Evolutionary conservation across 1,140 invertebrate genomes (phyloP), one percentile per base, ranked within the genome.

Genomic region (Brachionus paranguensis): DNA sequence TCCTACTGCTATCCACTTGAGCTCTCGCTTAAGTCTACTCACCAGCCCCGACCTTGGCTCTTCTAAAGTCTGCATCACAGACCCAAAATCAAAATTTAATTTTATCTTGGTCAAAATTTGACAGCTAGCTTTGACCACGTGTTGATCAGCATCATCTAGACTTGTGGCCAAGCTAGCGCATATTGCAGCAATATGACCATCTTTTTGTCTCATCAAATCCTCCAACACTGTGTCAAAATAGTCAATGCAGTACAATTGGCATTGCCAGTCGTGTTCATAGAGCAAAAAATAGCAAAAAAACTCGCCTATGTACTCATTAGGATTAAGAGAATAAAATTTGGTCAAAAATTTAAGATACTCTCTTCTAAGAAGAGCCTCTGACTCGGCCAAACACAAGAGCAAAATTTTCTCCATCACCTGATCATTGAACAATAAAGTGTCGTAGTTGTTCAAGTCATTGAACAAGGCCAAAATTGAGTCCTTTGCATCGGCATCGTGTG

Each of bases 241-340:
- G 29, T 81, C 53, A 3, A 81, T 29, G 20, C 53, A 60, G n/a
- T 45, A 33, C 33, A 81, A 29, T 47, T 81, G 78, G 33, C 78
- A 81, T 24, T 81, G 53, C 78, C 78, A 81, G 27, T 81, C 78
- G 53, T 64, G 78, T 3, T 81, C 78, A 47, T 60, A 43, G 8
- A 43, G 17, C 37, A 81, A 45, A n/a, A 81, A 27, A 47, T 81
- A 68, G n/a, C 50, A 81, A 27, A 81, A 64, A 64, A 43, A 81
- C n/a, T 81, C 53, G 20, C 3, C 20, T 68, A 64, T 60, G 12
- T 17, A 7, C 11, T 33, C 37, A 27, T 81, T 81, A 1, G 33
- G n/a, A 11, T 47, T 64, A 6, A 7, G 8, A 29, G 17, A 55
- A 81, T n/a, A 81, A 33, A 81, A 68, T 37, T 45, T 43, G 6